These are phyloP conservation scores for Cuniculus paca DNA, from an alignment of 2,797 vertebrate genomes.

Conservation along the genomic window DNA sequence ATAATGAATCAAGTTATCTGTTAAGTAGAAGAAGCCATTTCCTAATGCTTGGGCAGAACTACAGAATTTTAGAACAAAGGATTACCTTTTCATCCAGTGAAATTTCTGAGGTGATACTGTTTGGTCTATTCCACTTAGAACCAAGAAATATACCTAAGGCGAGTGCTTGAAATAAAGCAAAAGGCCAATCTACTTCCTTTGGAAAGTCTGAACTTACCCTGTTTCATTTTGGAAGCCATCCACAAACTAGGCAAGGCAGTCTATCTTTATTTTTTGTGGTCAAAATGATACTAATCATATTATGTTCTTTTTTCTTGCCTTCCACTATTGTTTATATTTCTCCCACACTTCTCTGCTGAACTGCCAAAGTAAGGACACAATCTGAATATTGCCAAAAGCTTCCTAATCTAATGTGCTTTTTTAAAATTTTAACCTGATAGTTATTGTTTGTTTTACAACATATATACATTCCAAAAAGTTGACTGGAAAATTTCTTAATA, in stretches of 20 bases:
- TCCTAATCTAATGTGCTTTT: not conserved
- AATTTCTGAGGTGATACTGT: not conserved
- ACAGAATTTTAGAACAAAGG: not conserved
- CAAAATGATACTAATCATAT: slow-evolving; percentile 38
- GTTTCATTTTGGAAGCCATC: slow-evolving; percentile 12
- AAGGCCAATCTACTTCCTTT: not conserved
- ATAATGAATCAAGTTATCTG: not conserved
- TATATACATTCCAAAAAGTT: not conserved
- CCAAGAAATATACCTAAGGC: not conserved
- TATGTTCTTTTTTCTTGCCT: not conserved
- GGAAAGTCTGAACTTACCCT: not conserved
- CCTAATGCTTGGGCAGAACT: not conserved
- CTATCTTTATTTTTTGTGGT: not conserved
- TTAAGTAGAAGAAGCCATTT: not conserved
- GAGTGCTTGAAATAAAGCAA: slow-evolving; percentile 17
- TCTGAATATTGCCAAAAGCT: not conserved
- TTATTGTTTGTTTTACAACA: not conserved
- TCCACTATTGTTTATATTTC: not conserved
- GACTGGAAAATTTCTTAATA: not conserved
- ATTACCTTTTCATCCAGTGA: not conserved
- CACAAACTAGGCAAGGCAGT: not conserved
- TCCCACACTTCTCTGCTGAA: not conserved
- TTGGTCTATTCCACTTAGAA: not conserved
- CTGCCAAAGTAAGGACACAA: not conserved
- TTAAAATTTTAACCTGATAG: not conserved